Evolutionary conservation across 2,113 vertebrate species (phyloP).

Genomic region (Orientallactaga bullata): DNA sequence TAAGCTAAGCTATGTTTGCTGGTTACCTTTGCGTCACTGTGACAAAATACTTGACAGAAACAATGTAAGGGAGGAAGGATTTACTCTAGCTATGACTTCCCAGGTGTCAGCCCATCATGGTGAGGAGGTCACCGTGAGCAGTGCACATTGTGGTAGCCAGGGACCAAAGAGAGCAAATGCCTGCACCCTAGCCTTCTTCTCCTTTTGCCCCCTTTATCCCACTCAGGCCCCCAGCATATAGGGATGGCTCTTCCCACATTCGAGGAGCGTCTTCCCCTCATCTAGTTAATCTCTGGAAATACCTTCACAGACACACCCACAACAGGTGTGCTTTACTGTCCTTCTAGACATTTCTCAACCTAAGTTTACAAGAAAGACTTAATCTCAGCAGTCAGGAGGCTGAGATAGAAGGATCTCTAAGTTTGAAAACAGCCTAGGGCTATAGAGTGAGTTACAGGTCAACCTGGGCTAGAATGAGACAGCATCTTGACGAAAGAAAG

Average conservation of each 20-base stretch:
- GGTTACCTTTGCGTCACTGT: not conserved
- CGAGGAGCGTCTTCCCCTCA: too few species aligned
- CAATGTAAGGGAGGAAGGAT: not conserved
- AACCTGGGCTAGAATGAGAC: too few species aligned
- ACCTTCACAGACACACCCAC: not conserved
- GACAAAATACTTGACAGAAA: not conserved
- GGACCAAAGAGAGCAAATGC: not conserved
- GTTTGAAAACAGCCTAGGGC: too few species aligned
- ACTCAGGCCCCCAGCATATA: not conserved
- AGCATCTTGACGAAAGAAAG: too few species aligned
- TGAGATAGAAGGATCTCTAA: too few species aligned
- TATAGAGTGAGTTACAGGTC: too few species aligned
- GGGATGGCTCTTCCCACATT: too few species aligned
- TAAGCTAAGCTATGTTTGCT: not conserved
- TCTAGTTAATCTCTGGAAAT: too few species aligned
- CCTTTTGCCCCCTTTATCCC: not conserved
- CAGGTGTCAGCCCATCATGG: not conserved
- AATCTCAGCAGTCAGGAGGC: too few species aligned
- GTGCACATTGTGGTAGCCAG: not conserved
- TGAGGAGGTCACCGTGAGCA: not conserved
- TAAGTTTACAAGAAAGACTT: not conserved
- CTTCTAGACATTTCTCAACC: not conserved
- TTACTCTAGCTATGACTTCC: not conserved
- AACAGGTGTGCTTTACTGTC: not conserved
- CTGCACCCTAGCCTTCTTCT: not conserved